These are phyloP conservation scores for Lepidurus apus DNA, from an alignment of 1,140 invertebrate genomes.

Conservation along the genomic window DNA sequence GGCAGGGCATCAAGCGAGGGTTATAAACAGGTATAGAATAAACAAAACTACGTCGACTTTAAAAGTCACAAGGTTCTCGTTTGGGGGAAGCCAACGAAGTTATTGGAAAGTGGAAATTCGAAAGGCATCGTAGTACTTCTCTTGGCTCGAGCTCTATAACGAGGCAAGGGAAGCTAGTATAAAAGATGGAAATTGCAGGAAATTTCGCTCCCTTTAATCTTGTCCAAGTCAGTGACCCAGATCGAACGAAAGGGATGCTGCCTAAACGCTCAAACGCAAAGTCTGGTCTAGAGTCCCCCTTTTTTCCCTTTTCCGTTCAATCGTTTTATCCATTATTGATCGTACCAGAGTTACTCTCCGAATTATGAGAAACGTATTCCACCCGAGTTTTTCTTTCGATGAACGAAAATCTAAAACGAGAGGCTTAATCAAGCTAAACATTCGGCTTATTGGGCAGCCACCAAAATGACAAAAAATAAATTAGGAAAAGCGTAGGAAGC, in stretches of 20 bases:
- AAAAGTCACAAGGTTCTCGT: too few species aligned
- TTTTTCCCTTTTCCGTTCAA: background rate
- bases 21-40: too few species aligned
- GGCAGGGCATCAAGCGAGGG: too few species aligned
- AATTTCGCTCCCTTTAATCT: slow-evolving; percentile 19
- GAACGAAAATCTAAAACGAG: too few species aligned
- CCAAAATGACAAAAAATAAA: background rate
- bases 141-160: background rate
- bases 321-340: slow-evolving; percentile 4
- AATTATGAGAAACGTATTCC: background rate
- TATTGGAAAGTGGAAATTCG: too few species aligned
- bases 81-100: too few species aligned
- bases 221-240: slow-evolving; percentile 17
- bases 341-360: background rate
- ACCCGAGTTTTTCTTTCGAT: background rate
- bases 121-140: too few species aligned
- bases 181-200: slow-evolving; percentile 17
- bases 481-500: background rate
- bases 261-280: background rate
- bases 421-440: background rate
- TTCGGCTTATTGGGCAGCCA: background rate
- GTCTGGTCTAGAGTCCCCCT: background rate
- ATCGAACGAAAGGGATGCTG: slow-evolving; percentile 14
- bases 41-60: too few species aligned
- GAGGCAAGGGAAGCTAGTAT: background rate